These are phyloP conservation scores for Drosophila pallidifrons DNA, from an alignment of 1,140 invertebrate species.

Conservation along the genomic window DNA sequence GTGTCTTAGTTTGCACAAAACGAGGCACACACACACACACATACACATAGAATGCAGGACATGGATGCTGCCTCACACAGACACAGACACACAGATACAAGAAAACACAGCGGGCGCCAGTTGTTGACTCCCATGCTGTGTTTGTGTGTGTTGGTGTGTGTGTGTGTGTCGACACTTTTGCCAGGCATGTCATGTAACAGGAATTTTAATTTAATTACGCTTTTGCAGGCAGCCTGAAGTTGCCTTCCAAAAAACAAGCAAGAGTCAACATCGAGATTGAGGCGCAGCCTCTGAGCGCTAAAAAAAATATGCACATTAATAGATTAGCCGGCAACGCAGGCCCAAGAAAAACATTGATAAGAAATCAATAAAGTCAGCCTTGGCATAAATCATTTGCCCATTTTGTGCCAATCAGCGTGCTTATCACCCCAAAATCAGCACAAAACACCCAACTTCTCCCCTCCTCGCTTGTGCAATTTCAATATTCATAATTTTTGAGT, in stretches of 20 bases:
- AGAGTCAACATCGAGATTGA: slow-evolving; percentile 28
- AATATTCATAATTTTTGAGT: slow-evolving; percentile 79
- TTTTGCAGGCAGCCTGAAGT: slow-evolving; percentile 12
- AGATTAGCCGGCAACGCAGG: slow-evolving; percentile 54
- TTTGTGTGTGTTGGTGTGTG: slow-evolving; percentile 25
- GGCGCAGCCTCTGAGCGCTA: slow-evolving; percentile 16
- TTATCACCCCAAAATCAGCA: slow-evolving; percentile 48
- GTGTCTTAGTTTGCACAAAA: slow-evolving; percentile 83
- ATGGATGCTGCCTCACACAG: slow-evolving; percentile 77
- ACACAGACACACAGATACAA: slow-evolving; percentile 56
- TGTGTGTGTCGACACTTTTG: slow-evolving; percentile 57
- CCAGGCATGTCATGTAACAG: slow-evolving; percentile 73
- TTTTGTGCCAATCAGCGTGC: slow-evolving; percentile 48
- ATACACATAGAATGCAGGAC: slow-evolving; percentile 53
- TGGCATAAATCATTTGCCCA: slow-evolving; percentile 71
- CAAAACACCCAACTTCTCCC: not conserved
- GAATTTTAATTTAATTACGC: slow-evolving; percentile 82
- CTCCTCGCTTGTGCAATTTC: slow-evolving; percentile 38
- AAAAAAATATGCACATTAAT: slow-evolving; percentile 62
- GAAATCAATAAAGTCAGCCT: slow-evolving; percentile 69
- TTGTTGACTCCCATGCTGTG: slow-evolving; percentile 40
- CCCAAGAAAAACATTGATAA: slow-evolving; percentile 48
- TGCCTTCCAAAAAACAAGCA: not conserved
- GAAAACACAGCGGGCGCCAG: slow-evolving; percentile 19
- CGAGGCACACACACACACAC: slow-evolving; percentile 68